phyloP scores from a whole-genome alignment of 2,113 vertebrate species.

The Paracanthobrama guichenoti region DNA sequence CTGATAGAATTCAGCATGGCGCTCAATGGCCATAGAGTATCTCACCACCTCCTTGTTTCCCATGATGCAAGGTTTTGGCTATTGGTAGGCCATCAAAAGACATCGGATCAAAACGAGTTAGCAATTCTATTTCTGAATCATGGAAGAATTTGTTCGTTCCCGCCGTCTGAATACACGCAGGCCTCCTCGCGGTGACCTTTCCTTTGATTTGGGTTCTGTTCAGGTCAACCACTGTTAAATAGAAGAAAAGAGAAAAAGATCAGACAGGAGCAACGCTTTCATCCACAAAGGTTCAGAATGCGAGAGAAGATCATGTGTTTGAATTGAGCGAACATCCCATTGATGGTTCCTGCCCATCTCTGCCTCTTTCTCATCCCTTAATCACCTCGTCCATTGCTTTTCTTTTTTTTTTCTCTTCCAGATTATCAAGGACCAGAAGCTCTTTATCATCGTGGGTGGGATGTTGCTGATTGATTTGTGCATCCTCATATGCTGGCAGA shows the following conservation, averaged over 20 bases:
- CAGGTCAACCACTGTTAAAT: conserved; percentile 70
- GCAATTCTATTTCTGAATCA: conserved; percentile 55
- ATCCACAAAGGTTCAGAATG: conserved; percentile 73
- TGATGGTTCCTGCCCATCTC: neutral
- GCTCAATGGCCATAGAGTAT: conserved; percentile 10
- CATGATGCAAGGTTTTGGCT: conserved; percentile 47
- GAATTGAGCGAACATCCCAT: conserved; percentile 16
- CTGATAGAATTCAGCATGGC: conserved; percentile 19
- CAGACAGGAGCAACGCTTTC: conserved; percentile 71
- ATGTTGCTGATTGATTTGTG: conserved; percentile 99
- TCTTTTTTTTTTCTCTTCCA: conserved; percentile 67
- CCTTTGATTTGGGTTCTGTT: conserved; percentile 69
- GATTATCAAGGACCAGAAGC: conserved; percentile 99
- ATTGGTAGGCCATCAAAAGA: conserved; percentile 58
- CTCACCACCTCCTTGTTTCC: neutral
- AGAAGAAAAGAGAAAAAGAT: conserved; percentile 65
- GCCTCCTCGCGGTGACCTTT: conserved; percentile 72
- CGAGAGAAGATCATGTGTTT: conserved; percentile 43
- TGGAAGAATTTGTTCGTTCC: conserved; percentile 51
- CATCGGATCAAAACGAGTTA: conserved; percentile 68
- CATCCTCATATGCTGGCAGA: conserved; percentile 99
- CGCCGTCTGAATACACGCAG: conserved; percentile 53
- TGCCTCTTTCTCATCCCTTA: conserved; percentile 21
- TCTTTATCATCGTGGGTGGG: conserved; percentile 96
- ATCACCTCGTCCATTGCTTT: conserved; percentile 32